phyloP scores from a whole-genome alignment of 2,113 vertebrate genomes.

The Ictalurus furcatus region DNA sequence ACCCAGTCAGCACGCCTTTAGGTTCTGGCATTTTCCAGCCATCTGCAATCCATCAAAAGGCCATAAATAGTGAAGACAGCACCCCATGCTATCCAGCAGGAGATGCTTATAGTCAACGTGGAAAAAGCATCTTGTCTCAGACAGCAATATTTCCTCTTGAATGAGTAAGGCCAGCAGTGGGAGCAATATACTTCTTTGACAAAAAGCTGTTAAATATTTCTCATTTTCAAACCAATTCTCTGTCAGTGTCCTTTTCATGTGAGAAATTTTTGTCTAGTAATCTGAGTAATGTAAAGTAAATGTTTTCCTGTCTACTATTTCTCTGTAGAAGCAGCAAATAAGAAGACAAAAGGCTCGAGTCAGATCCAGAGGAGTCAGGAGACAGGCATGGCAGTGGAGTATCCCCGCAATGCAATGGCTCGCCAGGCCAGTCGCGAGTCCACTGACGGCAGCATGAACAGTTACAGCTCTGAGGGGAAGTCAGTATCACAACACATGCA shows the following conservation, averaged over 20 bases:
- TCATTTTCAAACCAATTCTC: background rate
- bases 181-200: conserved; percentile 12
- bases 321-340: conserved; percentile 77
- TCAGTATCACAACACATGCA: conserved; percentile 69
- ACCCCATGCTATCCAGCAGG: conserved; percentile 38
- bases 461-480: conserved; percentile 99
- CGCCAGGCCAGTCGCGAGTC: conserved; percentile 95
- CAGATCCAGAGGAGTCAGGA: conserved; percentile 96
- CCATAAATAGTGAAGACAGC: conserved; percentile 45
- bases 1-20: conserved; percentile 12
- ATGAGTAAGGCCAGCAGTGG: conserved; percentile 27
- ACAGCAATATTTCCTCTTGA: conserved; percentile 41
- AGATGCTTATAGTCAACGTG: conserved; percentile 41
- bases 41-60: conserved; percentile 48
- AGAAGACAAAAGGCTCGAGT: conserved; percentile 83
- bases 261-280: background rate
- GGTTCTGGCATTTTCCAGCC: conserved; percentile 39
- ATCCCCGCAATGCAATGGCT: conserved; percentile 88
- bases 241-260: background rate
- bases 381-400: conserved; percentile 95
- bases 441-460: conserved; percentile 97
- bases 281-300: background rate
- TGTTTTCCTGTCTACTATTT: background rate
- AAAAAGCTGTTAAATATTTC: background rate
- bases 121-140: conserved; percentile 33